Conservation (phyloP, 2,888 invertebrate species). For the Steromphala cineraria region DNA sequence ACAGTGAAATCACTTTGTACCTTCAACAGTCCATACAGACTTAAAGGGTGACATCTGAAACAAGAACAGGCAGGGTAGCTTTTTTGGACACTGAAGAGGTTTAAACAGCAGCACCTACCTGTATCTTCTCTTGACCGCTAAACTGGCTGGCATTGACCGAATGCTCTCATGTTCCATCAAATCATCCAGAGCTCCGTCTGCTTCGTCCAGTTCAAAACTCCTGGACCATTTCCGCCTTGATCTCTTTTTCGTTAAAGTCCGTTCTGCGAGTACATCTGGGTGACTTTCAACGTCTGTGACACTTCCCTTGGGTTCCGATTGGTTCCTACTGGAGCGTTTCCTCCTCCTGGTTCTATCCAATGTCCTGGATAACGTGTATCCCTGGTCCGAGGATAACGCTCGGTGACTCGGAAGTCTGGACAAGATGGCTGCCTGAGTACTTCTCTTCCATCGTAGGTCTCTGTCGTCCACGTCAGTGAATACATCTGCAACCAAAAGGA, state of each 20-base stretch:
- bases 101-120: slow-evolving; percentile 38
- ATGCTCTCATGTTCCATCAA: slow-evolving; percentile 38
- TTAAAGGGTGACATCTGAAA: too few species aligned
- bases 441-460: slow-evolving; percentile 43
- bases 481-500: not conserved
- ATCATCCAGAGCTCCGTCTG: slow-evolving; percentile 32
- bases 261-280: not conserved
- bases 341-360: slow-evolving; percentile 35
- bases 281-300: not conserved
- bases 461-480: not conserved
- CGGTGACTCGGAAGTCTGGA: slow-evolving; percentile 52
- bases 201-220: not conserved
- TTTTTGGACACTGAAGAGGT: too few species aligned
- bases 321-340: not conserved
- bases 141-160: slow-evolving; percentile 47
- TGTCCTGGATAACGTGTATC: slow-evolving; percentile 36
- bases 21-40: too few species aligned
- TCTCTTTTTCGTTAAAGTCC: not conserved
- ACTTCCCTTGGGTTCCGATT: not conserved
- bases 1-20: too few species aligned
- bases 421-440: slow-evolving; percentile 50
- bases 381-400: slow-evolving; percentile 43
- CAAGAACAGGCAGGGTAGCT: too few species aligned
- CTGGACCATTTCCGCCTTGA: not conserved
- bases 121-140: slow-evolving; percentile 51